Evolutionary conservation across 2,113 vertebrate species (phyloP), one percentile per base, ranked within the genome.

Genomic region (Mola mola): DNA sequence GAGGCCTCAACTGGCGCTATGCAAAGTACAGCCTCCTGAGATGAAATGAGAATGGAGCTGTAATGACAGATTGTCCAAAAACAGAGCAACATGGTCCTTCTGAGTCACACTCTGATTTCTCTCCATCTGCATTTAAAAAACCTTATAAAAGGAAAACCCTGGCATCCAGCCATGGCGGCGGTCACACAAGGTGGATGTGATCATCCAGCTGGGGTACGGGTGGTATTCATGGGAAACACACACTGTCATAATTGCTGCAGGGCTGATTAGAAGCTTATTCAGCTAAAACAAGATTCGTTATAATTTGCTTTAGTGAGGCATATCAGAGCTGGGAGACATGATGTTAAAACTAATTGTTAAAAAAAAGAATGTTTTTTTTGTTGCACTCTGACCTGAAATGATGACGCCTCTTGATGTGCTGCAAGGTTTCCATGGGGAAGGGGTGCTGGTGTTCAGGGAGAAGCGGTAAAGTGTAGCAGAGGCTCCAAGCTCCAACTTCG

Each of bases 171-270:
- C 95, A 47, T 92, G 94, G 73, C 66, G 94, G 66, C 82, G 75
- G 44, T 98, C 95, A 41, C 96, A 99, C 48, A 91, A 92, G 82
- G 91, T 79, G 47, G 90, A 88, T 29, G 96, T 98, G 90, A 99
- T 88, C 96, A 98, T 96, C 96, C 96, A 98, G 90, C 93, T 93
- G 85, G 93, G 90, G 90, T 94, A 91, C 62, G 95, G 95, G 53
- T 79, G 90, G 91, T 95, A 96, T 87, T 93, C 93, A 92, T 90
- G 94, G 90, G 95, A 97, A 89, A 95, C 93, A 89, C 97, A 99
- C 94, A 95, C 96, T 58, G 94, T 96, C 93, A 99, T 95, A 99
- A 93, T 98, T 98, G 91, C 93, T 93, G 86, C 91, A 90, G 91
- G 95, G 94, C 89, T 92, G 92, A 91, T 88, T 93, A 93, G 96